phyloP scores from a whole-genome alignment of 2,888 invertebrate genomes.

The Metellina segmentata region DNA sequence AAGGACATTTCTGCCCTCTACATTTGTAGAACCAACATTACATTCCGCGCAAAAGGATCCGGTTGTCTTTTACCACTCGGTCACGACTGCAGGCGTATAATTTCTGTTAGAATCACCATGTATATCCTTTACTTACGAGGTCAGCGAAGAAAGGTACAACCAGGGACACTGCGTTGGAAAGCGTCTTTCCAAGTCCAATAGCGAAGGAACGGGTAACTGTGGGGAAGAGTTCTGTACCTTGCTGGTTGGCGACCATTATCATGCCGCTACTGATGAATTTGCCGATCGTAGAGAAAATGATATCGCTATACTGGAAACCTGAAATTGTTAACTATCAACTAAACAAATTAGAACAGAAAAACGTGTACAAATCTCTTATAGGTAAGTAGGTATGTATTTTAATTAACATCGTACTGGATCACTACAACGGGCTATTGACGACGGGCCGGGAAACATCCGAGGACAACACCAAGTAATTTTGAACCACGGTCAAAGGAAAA shows the following conservation, averaged over 20 bases:
- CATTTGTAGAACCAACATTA: too few species aligned
- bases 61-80: too few species aligned
- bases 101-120: too few species aligned
- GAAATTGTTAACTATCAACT: background rate
- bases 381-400: background rate
- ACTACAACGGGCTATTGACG: too few species aligned
- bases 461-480: too few species aligned
- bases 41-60: too few species aligned
- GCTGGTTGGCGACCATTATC: constrained; percentile 85
- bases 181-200: constrained; percentile 84
- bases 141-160: constrained; percentile 25
- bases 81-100: too few species aligned
- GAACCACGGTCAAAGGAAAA: too few species aligned
- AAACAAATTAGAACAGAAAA: background rate
- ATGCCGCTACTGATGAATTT: constrained; percentile 82
- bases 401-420: too few species aligned
- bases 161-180: constrained; percentile 1
- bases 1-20: too few species aligned
- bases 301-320: constrained; percentile 43
- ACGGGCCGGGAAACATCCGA: too few species aligned
- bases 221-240: constrained; percentile 86
- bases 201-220: constrained; percentile 86
- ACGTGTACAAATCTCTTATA: too few species aligned
- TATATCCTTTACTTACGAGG: constrained; percentile 18
- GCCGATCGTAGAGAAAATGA: constrained; percentile 63